Percentiles rank a stretch among this genome's conserved stretches.
phyloP scores from a whole-genome alignment of 2,888 invertebrate species.

The Crematogaster levior region DNA sequence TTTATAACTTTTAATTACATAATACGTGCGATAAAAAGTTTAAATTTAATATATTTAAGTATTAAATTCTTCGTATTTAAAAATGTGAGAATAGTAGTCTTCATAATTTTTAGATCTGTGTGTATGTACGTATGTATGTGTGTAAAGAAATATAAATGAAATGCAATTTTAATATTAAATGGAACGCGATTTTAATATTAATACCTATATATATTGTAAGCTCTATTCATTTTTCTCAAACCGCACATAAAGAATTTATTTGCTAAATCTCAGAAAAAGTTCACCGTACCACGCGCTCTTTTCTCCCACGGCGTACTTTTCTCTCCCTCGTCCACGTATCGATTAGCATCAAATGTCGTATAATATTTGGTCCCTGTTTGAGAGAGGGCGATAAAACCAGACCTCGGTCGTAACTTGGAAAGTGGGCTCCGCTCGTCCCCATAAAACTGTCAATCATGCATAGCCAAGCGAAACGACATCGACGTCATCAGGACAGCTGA shows the following conservation, averaged over 20 bases:
- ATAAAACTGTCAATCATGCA: slow-evolving; percentile 83
- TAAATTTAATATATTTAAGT: not conserved
- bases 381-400: slow-evolving; percentile 58
- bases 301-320: not conserved
- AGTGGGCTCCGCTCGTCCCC: slow-evolving; percentile 76
- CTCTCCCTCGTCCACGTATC: slow-evolving; percentile 42
- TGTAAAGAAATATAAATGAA: not conserved
- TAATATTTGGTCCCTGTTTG: slow-evolving; percentile 52
- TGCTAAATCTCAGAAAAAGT: not conserved
- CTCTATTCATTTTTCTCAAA: not conserved
- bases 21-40: slow-evolving; percentile 14
- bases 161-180: not conserved
- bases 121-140: no score
- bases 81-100: not conserved
- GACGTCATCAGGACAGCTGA: slow-evolving; percentile 80
- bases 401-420: slow-evolving; percentile 77
- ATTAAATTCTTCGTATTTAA: not conserved
- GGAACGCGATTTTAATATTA: not conserved
- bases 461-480: slow-evolving; percentile 63
- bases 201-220: not conserved
- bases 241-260: not conserved
- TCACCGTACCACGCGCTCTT: not conserved
- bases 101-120: not conserved
- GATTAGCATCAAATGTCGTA: slow-evolving; percentile 69
- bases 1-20: slow-evolving; percentile 36